phyloP scores from a whole-genome alignment of 2,113 vertebrate species.

The Saccopteryx bilineata region DNA sequence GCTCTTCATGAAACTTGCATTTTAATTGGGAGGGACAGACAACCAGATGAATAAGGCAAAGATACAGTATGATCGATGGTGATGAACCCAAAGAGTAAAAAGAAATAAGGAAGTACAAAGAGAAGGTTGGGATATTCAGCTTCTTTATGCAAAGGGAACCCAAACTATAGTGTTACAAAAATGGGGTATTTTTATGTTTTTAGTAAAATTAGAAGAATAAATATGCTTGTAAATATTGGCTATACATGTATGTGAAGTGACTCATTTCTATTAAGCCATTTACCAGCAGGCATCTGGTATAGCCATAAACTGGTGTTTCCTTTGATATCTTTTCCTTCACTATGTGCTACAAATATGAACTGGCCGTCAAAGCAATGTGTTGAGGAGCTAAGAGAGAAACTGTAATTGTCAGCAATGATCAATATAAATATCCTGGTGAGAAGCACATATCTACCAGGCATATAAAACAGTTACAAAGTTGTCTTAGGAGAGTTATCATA shows the following conservation, averaged over 20 bases:
- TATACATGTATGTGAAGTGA: neutral
- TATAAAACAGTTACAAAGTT: neutral
- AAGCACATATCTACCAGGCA: neutral
- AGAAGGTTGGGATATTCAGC: neutral
- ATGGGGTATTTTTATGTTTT: neutral
- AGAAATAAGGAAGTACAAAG: neutral
- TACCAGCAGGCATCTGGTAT: neutral
- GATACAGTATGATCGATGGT: neutral
- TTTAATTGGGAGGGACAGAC: neutral
- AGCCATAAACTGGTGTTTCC: neutral
- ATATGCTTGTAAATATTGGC: neutral
- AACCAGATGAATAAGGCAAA: neutral
- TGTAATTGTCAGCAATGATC: neutral
- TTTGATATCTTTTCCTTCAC: neutral
- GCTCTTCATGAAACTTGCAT: neutral
- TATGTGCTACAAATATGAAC: slow-evolving; percentile 22
- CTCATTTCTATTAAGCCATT: slow-evolving; percentile 1
- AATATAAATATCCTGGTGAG: neutral
- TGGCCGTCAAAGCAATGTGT: neutral
- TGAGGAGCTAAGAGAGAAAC: neutral
- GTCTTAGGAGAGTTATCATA: neutral
- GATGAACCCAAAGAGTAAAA: neutral
- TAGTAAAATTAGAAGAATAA: neutral
- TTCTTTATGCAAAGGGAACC: neutral
- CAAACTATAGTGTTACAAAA: neutral